Conservation (phyloP, 2,113 vertebrate species). For the Castor canadensis region DNA sequence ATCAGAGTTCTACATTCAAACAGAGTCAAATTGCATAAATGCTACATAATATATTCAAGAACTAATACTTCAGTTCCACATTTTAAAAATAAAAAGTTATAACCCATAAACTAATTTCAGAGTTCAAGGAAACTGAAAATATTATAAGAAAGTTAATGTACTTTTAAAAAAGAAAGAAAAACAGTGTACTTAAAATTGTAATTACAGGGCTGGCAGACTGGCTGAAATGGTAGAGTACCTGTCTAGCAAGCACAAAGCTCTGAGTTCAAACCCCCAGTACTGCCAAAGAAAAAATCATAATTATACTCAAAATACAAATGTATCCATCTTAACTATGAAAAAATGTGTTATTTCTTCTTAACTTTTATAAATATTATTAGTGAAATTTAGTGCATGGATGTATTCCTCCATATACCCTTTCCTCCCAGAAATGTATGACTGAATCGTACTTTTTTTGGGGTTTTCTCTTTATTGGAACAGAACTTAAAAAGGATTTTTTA, state of each 20-base stretch:
- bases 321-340: constrained; percentile 44
- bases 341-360: constrained; percentile 5
- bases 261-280: no score
- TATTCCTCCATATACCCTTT: background rate
- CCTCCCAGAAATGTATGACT: background rate
- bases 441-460: background rate
- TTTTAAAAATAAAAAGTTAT: constrained; percentile 18
- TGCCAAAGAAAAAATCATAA: no score
- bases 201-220: no score
- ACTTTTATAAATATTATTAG: constrained; percentile 41
- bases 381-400: background rate
- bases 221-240: no score
- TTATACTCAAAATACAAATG: constrained; percentile 5
- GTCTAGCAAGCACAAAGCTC: no score
- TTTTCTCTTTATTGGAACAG: background rate
- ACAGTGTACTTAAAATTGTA: constrained; percentile 2
- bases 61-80: background rate
- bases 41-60: constrained; percentile 3
- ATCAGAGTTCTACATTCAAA: background rate
- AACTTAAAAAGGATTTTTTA: background rate
- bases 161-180: no score
- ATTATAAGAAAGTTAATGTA: no score
- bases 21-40: background rate
- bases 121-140: constrained; percentile 49
- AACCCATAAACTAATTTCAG: constrained; percentile 16